phyloP scores from a whole-genome alignment of 2,113 vertebrate species.

The Microcebus murinus region DNA sequence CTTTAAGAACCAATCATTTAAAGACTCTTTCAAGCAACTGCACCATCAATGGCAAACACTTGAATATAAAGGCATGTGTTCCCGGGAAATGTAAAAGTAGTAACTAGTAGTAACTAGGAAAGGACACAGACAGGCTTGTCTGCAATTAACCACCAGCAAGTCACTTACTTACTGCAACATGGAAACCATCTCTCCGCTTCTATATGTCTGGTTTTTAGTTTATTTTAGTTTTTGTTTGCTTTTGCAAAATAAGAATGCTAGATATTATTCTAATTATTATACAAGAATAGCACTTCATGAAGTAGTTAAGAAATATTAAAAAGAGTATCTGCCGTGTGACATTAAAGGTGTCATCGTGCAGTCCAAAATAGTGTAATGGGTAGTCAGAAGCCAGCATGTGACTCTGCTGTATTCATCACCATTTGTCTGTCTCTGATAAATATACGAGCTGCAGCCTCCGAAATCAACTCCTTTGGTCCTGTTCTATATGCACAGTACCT shows the following conservation, averaged over 20 bases:
- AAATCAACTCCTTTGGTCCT: background rate
- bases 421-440: background rate
- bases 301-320: background rate
- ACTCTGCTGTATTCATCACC: background rate
- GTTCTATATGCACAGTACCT: background rate
- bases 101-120: background rate
- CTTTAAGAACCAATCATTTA: background rate
- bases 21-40: background rate
- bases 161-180: background rate
- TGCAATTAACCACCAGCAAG: background rate
- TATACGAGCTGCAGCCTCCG: background rate
- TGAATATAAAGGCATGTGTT: background rate
- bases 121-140: background rate
- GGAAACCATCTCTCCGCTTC: background rate
- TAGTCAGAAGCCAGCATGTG: background rate
- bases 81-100: background rate
- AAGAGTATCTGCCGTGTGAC: background rate
- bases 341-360: background rate
- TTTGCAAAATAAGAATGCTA: conserved; percentile 31
- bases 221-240: background rate
- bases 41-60: background rate
- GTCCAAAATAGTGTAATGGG: background rate
- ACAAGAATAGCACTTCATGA: background rate
- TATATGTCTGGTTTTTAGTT: background rate
- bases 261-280: background rate